Conservation (phyloP, 2,888 invertebrate genomes). For the Laspeyria flexula region DNA sequence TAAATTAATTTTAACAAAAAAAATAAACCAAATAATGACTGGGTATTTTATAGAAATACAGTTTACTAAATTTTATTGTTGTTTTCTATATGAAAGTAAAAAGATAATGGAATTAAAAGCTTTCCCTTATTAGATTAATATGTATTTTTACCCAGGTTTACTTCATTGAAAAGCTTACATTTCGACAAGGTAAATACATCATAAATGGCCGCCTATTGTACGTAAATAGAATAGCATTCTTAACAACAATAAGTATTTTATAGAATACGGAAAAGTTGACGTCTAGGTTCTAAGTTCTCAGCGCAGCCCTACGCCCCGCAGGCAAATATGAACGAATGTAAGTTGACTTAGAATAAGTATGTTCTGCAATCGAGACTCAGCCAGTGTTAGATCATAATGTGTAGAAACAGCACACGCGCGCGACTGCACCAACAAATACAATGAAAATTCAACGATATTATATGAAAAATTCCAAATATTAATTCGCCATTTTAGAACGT, state of each 20-base stretch:
- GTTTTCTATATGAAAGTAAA: no score
- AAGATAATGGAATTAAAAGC: no score
- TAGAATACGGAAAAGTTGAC: conserved; percentile 36
- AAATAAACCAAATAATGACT: no score
- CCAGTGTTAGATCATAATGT: conserved; percentile 87
- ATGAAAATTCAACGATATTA: conserved; percentile 64
- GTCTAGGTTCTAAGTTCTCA: conserved; percentile 63
- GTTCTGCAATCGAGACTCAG: conserved; percentile 84
- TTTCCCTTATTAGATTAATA: no score
- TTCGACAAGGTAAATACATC: not conserved
- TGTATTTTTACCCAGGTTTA: no score
- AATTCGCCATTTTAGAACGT: conserved; percentile 32
- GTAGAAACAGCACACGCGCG: conserved; percentile 84
- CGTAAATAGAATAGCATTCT: not conserved
- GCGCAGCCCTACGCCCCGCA: conserved; percentile 83
- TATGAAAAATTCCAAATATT: conserved; percentile 45
- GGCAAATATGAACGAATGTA: conserved; percentile 87
- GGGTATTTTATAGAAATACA: no score
- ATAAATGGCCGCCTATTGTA: not conserved
- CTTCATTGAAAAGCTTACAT: not conserved
- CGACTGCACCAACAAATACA: conserved; percentile 67
- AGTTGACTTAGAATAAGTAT: conserved; percentile 87
- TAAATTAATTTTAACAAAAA: no score
- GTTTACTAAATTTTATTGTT: no score
- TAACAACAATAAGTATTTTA: conserved; percentile 15